Conservation (phyloP, 2,888 invertebrate species). For the Agrochola lota region DNA sequence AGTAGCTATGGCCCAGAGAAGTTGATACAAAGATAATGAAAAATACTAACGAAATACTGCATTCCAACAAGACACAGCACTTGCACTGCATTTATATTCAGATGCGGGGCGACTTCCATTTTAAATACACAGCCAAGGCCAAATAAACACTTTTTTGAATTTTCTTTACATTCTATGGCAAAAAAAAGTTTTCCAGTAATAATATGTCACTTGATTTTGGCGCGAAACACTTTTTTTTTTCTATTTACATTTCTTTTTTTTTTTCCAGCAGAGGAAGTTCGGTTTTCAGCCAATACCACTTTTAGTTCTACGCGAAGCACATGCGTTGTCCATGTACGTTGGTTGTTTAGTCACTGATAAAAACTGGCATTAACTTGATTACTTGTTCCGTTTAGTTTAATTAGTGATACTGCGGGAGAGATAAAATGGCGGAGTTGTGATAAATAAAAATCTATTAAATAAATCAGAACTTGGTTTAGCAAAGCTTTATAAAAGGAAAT, state of each 20-base stretch:
- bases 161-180: slow-evolving; percentile 40
- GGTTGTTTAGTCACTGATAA: slow-evolving; percentile 59
- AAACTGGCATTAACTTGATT: slow-evolving; percentile 41
- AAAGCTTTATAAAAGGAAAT: background rate
- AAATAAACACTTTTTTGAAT: slow-evolving; percentile 14
- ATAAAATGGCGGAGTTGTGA: slow-evolving; percentile 33
- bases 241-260: slow-evolving; percentile 59
- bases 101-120: slow-evolving; percentile 68
- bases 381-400: slow-evolving; percentile 49
- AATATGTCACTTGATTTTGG: slow-evolving; percentile 75
- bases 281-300: slow-evolving; percentile 82
- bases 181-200: slow-evolving; percentile 70
- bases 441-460: slow-evolving; percentile 12
- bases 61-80: slow-evolving; percentile 83
- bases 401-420: slow-evolving; percentile 39
- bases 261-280: slow-evolving; percentile 23
- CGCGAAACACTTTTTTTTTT: slow-evolving; percentile 49
- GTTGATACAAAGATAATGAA: slow-evolving; percentile 8
- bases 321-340: slow-evolving; percentile 78
- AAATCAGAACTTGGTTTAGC: background rate
- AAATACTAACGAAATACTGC: slow-evolving; percentile 85
- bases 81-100: slow-evolving; percentile 79
- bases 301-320: slow-evolving; percentile 70
- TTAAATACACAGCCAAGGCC: slow-evolving; percentile 21
- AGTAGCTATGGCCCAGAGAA: slow-evolving; percentile 3